Conservation (phyloP, 64 coral and sea anemone genomes). For the Hydrozoanthus tunicans region DNA sequence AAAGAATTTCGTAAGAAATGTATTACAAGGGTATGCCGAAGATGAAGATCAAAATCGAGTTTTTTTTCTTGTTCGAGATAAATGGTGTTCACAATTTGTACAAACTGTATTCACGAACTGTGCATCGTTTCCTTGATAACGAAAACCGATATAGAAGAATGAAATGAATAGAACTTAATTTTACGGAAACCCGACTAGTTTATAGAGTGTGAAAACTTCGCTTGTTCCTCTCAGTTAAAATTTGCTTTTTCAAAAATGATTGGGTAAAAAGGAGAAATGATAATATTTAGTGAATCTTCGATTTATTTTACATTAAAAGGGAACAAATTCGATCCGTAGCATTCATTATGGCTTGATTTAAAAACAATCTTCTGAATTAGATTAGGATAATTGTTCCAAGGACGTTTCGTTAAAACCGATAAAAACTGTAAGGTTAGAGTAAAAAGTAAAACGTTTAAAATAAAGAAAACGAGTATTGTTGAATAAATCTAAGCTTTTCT, state of each 20-base stretch:
- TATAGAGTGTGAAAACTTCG: too few species aligned
- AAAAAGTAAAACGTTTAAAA: neutral
- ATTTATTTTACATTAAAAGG: neutral
- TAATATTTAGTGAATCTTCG: neutral
- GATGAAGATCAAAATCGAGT: neutral
- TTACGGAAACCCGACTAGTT: too few species aligned
- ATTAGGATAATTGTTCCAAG: neutral
- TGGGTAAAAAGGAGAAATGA: too few species aligned
- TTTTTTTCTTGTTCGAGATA: neutral
- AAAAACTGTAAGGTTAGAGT: neutral
- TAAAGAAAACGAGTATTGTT: neutral
- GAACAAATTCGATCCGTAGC: neutral
- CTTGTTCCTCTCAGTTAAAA: too few species aligned
- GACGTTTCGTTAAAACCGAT: neutral
- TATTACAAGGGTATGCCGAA: too few species aligned
- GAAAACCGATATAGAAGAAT: too few species aligned
- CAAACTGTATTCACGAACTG: neutral
- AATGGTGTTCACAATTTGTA: neutral
- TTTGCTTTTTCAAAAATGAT: too few species aligned
- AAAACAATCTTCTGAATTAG: neutral
- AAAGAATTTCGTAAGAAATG: too few species aligned
- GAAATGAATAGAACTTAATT: too few species aligned
- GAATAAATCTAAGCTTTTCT: neutral
- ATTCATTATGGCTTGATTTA: neutral
- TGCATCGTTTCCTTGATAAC: too few species aligned